Evolutionary conservation across 2,888 invertebrate species (phyloP), one percentile per base, ranked within the genome.

Genomic region (Cheilosia scutellata): DNA sequence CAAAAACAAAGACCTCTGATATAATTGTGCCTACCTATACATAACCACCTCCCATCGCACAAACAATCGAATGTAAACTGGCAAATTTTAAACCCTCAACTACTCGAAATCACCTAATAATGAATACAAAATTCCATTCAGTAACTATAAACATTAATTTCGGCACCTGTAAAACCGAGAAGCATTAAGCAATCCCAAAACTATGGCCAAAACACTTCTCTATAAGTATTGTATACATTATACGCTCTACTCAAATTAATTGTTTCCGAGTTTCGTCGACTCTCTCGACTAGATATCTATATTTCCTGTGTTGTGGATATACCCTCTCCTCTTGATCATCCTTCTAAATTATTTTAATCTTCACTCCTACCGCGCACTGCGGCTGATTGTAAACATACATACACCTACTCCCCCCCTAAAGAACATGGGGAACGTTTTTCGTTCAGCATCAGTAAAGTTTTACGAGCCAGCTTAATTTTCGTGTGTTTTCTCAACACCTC

Each of bases 91-190:
- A n/a, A 16, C 25, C 20, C 31, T 16, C 7, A 53, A 55, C 63
- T 27, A 55, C 63, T 31, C 33, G n/a, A 44, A 74, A 74, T 63
- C 62, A 33, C 55, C 55, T 65, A 55, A 31, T 63, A 63, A 55
- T 74, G 55, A 63, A 74, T 74, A 11, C 44, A 53, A 44, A 60
- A 66, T 71, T 60, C 57, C 51, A 29, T 58, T 70, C 49, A 11
- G 37, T 25, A 60, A 58, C 7, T 65, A 71, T 65, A 60, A 76
- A 77, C 77, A 82, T 82, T 65, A 51, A 71, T 77, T 76, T 60
- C 58, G 5, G 51, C 71, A 77, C 82, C 82, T 82, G 82, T 47
- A 76, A 65, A 58, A 44, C 37, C 37, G 49, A 6, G 57, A 25
- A 75, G 27, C 75, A 75, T 63, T 68, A 62, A 62, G 40, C 75